Conservation (phyloP, 2,797 vertebrate genomes). For the Octomys mimax region DNA sequence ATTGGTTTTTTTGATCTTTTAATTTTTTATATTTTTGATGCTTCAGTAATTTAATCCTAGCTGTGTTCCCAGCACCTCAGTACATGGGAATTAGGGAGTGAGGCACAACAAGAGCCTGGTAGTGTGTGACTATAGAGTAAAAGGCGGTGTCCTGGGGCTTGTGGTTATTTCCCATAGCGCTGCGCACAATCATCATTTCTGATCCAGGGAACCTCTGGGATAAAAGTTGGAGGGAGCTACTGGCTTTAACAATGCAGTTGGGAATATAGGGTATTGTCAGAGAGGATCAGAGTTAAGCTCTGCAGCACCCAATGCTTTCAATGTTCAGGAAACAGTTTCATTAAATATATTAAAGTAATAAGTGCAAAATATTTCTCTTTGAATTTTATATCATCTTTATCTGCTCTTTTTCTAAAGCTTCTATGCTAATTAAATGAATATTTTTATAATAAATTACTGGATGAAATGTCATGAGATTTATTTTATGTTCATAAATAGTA, state of each 20-base stretch:
- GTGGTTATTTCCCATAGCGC: neutral
- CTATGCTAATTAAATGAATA: constrained; percentile 50
- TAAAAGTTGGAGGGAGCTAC: constrained; percentile 28
- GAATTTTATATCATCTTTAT: constrained; percentile 49
- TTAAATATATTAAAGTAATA: constrained; percentile 49
- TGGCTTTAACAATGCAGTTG: constrained; percentile 50
- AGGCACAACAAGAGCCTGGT: neutral
- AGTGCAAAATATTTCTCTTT: constrained; percentile 35
- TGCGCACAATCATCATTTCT: neutral
- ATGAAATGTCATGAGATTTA: constrained; percentile 18
- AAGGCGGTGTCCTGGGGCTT: neutral
- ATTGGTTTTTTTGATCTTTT: constrained; percentile 59
- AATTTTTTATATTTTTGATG: constrained; percentile 59
- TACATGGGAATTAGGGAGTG: neutral
- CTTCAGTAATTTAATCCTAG: constrained; percentile 39
- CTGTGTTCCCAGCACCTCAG: constrained; percentile 5
- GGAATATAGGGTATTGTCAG: constrained; percentile 22
- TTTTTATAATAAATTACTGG: constrained; percentile 45
- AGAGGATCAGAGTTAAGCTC: neutral
- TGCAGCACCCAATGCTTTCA: neutral
- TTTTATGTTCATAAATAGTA: constrained; percentile 25
- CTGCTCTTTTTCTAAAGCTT: constrained; percentile 45
- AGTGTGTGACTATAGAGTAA: neutral
- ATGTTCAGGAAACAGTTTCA: constrained; percentile 54
- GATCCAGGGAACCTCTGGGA: constrained; percentile 11